Evolutionary conservation across 2,888 invertebrate genomes (phyloP), one percentile per base, ranked within the genome.

Genomic region (Tetheella fluctuosa): DNA sequence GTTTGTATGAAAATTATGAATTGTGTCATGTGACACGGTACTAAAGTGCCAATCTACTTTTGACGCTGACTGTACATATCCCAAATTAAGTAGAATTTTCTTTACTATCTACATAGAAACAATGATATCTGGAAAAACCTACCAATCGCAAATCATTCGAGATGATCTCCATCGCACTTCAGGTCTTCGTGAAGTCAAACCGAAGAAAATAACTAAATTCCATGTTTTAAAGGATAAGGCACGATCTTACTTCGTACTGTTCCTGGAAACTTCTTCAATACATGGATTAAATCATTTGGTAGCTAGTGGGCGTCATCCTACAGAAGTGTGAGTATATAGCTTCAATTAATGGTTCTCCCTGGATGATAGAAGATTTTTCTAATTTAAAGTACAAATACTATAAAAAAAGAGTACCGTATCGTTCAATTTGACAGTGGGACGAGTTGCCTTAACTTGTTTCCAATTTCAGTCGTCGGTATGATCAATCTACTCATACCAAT

Each of bases 261-360:
- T 94, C 73, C 66, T 94, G 59, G 85, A 93, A 62, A 91, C 90
- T 0, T 94, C 94, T 0, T 94, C 94, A 0, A 93, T 94, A 30
- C 94, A 94, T 70, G 94, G 94, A 0, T 73, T 94, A n/a, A 93
- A 91, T 55, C 94, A 94, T 74, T 70, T 94, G 17, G 89, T 93
- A 0, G 85, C 89, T 4, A 59, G 70, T 7, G 79, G 84, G n/a
- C 85, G 94, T 62, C 93, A 94, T 77, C 76, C 83, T 0, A 70
- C 86, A 34, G 94, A 94, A 86, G 78, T 90, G 94, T 94, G 73
- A 86, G 91, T 75, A 55, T 34, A 34, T 1, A 13, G 13, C 8
- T 34, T 34, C 12, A 13, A 4, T 34, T 34, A 13, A 13, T 13
- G 13, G 34, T 30, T 30, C 10, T 30, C 10, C 30, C 30, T n/a